Conservation (phyloP, 2,888 invertebrate species). For the Congeria kusceri region DNA sequence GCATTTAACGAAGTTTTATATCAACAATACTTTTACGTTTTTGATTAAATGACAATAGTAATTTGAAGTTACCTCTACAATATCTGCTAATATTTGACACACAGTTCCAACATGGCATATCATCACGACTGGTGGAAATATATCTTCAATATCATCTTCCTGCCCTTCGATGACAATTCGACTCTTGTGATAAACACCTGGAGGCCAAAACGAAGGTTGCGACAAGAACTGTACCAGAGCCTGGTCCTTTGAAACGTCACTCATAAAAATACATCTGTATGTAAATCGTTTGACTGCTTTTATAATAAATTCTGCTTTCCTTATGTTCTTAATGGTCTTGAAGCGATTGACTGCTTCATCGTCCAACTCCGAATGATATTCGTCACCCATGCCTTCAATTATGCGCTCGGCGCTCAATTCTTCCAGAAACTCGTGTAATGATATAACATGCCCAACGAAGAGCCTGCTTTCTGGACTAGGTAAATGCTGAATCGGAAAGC, state of each 20-base stretch:
- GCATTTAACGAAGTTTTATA: too few species aligned
- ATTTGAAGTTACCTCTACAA: conserved; percentile 24
- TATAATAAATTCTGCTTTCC: conserved; percentile 38
- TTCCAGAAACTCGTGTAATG: conserved; percentile 59
- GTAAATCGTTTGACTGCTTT: conserved; percentile 61
- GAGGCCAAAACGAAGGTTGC: conserved; percentile 64
- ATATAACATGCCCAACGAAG: conserved; percentile 63
- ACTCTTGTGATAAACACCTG: conserved; percentile 15
- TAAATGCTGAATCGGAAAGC: conserved; percentile 46
- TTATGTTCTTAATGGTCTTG: conserved; percentile 14
- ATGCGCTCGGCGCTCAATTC: conserved; percentile 59
- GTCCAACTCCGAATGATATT: conserved; percentile 41
- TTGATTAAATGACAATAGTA: too few species aligned
- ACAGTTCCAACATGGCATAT: conserved; percentile 32
- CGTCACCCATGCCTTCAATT: conserved; percentile 54
- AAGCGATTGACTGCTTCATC: conserved; percentile 38
- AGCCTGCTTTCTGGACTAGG: conserved; percentile 59
- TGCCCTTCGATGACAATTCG: conserved; percentile 28
- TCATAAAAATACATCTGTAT: conserved; percentile 59
- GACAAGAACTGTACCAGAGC: conserved; percentile 51
- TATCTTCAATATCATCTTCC: conserved; percentile 24
- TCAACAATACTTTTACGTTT: too few species aligned
- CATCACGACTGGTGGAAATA: conserved; percentile 42
- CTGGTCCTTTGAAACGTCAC: conserved; percentile 31
- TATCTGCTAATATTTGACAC: conserved; percentile 11